Conservation (phyloP, 92 coral and sea anemone species). For the Palythoa caribaeorum region DNA sequence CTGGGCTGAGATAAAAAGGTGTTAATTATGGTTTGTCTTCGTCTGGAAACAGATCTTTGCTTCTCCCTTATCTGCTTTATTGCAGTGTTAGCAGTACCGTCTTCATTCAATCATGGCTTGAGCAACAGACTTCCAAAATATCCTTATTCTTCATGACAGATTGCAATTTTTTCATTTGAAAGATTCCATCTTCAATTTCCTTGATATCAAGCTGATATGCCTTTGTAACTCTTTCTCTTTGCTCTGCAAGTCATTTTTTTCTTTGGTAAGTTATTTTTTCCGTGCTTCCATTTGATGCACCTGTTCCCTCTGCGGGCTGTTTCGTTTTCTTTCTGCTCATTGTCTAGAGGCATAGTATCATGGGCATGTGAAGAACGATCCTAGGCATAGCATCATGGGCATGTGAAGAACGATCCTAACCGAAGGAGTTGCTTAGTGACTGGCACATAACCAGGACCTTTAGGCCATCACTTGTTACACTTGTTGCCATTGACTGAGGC, state of each 20-base stretch:
- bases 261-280: slow-evolving; percentile 35
- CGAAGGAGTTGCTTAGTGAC: slow-evolving; percentile 57
- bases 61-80: slow-evolving; percentile 17
- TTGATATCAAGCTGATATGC: slow-evolving; percentile 42
- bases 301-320: slow-evolving; percentile 19
- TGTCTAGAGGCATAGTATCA: slow-evolving; percentile 41
- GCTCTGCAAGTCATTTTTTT: slow-evolving; percentile 48
- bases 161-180: not conserved
- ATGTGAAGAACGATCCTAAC: slow-evolving; percentile 51
- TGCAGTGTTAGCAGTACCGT: slow-evolving; percentile 14
- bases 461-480: slow-evolving; percentile 50
- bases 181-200: slow-evolving; percentile 27
- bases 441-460: slow-evolving; percentile 61
- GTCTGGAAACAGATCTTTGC: not conserved
- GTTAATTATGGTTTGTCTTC: not conserved
- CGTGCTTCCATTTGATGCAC: slow-evolving; percentile 32
- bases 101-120: not conserved
- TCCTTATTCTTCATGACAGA: slow-evolving; percentile 8
- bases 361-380: slow-evolving; percentile 48
- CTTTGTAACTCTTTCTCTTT: slow-evolving; percentile 53
- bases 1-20: not conserved
- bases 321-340: slow-evolving; percentile 48
- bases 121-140: slow-evolving; percentile 18
- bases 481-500: slow-evolving; percentile 59
- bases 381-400: slow-evolving; percentile 33